Base-by-base conservation (phyloP, 2,888 invertebrate genomes). In the Digitonthophagus gazella region DNA sequence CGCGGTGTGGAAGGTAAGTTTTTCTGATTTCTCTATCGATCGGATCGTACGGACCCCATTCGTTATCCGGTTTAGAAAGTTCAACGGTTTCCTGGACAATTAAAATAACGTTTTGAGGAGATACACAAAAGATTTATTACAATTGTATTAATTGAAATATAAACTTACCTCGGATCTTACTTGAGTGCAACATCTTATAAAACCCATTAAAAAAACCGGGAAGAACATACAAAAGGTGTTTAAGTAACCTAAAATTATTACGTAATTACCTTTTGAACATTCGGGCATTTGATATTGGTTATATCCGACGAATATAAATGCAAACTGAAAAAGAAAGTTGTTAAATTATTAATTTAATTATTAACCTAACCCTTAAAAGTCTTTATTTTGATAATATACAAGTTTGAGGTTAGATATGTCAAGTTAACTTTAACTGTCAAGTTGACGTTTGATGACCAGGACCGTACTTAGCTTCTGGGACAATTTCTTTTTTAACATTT, bases 311-410 rank as follows among this genome's bases (percentile, higher is more conserved):
- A 70, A 66, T 61, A 68, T 69, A 20, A 68, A 70, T 15, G 58
- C 66, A 16, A 72, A 70, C 72, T 72, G 19, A 66, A 67, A 57
- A n/a, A n/a, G n/a, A n/a, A n/a, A n/a, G n/a, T n/a, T n/a, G n/a
- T n/a, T n/a, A n/a, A n/a, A n/a, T n/a, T n/a, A n/a, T n/a, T n/a
- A n/a, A n/a, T n/a, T n/a, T n/a, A n/a, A n/a, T n/a, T n/a, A n/a
- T n/a, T n/a, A n/a, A n/a, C n/a, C n/a, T n/a, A n/a, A n/a, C n/a
- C n/a, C n/a, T n/a, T n/a, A n/a, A n/a, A n/a, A n/a, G n/a, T n/a
- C n/a, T n/a, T n/a, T n/a, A n/a, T n/a, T n/a, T n/a, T n/a, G n/a
- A n/a, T n/a, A n/a, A n/a, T n/a, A n/a, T n/a, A n/a, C n/a, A n/a
- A n/a, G n/a, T n/a, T n/a, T n/a, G n/a, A n/a, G n/a, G n/a, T n/a